Base-by-base conservation (phyloP, 2,888 invertebrate species). In the Erebia epiphron region DNA sequence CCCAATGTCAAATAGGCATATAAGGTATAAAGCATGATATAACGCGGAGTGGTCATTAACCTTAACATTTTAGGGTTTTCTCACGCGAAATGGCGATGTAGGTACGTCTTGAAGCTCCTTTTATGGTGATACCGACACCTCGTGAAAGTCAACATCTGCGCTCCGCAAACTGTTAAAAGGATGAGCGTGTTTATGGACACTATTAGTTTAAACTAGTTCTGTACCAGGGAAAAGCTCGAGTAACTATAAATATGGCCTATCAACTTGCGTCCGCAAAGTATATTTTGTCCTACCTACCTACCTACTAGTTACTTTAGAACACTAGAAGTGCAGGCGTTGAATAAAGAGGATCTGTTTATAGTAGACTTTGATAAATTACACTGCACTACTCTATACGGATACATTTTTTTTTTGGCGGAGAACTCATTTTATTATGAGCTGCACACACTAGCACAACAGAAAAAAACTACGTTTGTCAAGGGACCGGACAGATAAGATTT, bases 61-160 rank as follows among this genome's bases (percentile, higher is more conserved):
- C 54, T 64, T 64, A 64, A 66, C 66, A 57, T 66, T 66, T 66
- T 57, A 66, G 43, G 57, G 18, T 57, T 66, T 67, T 58, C 67
- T 67, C 67, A 58, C 67, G 67, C 4, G 67, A 58, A 67, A 67
- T 67, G 66, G 57, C 57, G 14, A 16, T 16, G 67, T 58, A 57
- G 11, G 18, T 52, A 57, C 13, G 56, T 35, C 67, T 67, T 67
- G 67, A n/a, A 26, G 57, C 58, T 67, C 46, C 58, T 26, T 67
- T 67, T 67, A 67, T 58, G 67, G 50, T 67, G 57, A 67, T 67
- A 67, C 67, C n/a, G 58, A 67, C 67, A 67, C 58, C 21, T 67
- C 57, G 58, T 57, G 66, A 66, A 57, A 66, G 21, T 43, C 67
- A 67, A 67, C 67, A 67, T 58, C 67, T 67, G 67, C 57, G 46